A percentile compares a stretch with the other conserved stretches of the same genome.
phyloP scores from a whole-genome alignment of 2,888 invertebrate genomes.

The Dolichomitus sp. region DNA sequence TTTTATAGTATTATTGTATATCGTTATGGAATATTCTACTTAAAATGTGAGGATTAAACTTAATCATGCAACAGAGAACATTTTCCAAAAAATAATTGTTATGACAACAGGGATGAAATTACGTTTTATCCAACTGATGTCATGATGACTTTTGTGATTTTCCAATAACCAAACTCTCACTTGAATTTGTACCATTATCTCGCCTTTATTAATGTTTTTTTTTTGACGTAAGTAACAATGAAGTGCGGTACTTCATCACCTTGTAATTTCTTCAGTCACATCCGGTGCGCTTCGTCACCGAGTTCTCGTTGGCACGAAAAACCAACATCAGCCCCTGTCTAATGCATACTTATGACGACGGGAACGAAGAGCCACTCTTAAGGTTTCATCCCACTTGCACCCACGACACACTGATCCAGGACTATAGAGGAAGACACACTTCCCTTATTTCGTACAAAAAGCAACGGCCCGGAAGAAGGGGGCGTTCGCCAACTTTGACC shows the following conservation, averaged over 20 bases:
- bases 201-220: constrained; percentile 19
- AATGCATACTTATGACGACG: constrained; percentile 65
- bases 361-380: constrained; percentile 48
- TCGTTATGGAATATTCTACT: too few species aligned
- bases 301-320: constrained; percentile 62
- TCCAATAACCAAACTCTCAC: too few species aligned
- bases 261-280: constrained; percentile 44
- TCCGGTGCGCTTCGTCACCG: constrained; percentile 41
- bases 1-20: too few species aligned
- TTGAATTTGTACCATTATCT: too few species aligned
- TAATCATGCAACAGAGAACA: too few species aligned
- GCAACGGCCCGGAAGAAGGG: constrained; percentile 62
- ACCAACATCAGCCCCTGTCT: constrained; percentile 50
- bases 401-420: constrained; percentile 16
- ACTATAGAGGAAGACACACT: constrained; percentile 42
- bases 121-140: too few species aligned
- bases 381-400: constrained; percentile 44
- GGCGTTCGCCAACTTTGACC: constrained; percentile 68
- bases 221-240: constrained; percentile 34
- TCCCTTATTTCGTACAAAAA: constrained; percentile 58
- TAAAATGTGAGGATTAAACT: too few species aligned
- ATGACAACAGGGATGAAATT: too few species aligned
- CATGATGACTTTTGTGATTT: too few species aligned
- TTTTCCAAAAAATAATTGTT: too few species aligned
- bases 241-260: constrained; percentile 34